These are phyloP conservation scores for Paedocypris micromegethes DNA, from an alignment of 2,797 vertebrate species.

Conservation along the genomic window DNA sequence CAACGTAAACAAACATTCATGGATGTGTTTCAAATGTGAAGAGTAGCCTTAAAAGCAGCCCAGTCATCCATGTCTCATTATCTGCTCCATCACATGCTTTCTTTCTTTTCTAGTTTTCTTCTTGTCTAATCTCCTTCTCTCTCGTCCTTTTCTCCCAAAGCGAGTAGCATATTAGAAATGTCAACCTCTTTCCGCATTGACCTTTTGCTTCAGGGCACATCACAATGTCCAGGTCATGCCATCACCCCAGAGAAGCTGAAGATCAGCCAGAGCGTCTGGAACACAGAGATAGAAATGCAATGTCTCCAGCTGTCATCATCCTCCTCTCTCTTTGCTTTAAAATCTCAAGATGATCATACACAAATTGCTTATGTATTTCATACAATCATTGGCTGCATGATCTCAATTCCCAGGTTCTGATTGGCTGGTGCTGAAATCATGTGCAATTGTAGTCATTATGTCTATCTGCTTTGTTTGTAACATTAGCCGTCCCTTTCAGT, in stretches of 20 bases:
- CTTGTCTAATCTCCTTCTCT: slow-evolving; percentile 10
- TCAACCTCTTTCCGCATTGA: slow-evolving; percentile 37
- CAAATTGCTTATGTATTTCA: too few species aligned
- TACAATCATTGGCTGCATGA: too few species aligned
- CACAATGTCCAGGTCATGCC: slow-evolving; percentile 42
- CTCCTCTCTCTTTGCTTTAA: too few species aligned
- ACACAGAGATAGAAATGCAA: not conserved
- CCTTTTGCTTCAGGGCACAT: slow-evolving; percentile 35
- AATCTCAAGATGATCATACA: too few species aligned
- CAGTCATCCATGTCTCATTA: not conserved
- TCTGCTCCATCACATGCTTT: slow-evolving; percentile 4
- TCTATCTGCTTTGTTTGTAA: too few species aligned
- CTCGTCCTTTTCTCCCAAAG: slow-evolving; percentile 19
- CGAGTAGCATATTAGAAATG: slow-evolving; percentile 47
- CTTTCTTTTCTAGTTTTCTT: not conserved
- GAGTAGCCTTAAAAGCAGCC: slow-evolving; percentile 15
- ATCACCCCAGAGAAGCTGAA: slow-evolving; percentile 22
- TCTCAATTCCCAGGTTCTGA: too few species aligned
- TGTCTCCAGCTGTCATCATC: too few species aligned
- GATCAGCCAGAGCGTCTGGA: slow-evolving; percentile 8
- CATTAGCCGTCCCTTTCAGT: too few species aligned
- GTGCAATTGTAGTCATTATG: too few species aligned
- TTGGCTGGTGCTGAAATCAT: too few species aligned
- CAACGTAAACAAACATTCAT: slow-evolving; percentile 12
- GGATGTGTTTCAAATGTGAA: slow-evolving; percentile 1